Evolutionary conservation across 2,113 vertebrate genomes (phyloP).

Genomic region (Pseudorasbora parva): DNA sequence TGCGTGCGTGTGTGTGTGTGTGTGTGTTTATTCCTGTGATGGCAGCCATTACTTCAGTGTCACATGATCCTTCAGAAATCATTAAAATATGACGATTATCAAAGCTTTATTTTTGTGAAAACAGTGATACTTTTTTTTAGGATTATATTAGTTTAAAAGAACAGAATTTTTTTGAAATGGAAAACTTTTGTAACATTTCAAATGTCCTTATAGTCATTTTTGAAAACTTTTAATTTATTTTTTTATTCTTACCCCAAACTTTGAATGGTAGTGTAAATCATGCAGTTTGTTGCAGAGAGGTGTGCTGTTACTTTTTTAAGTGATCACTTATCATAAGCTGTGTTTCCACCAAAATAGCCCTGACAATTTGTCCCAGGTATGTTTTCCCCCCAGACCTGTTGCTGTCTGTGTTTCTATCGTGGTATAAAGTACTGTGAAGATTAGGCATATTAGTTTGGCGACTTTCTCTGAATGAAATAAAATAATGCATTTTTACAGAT

Average conservation of each 20-base stretch:
- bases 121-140: neutral
- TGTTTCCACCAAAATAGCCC: too few relatives aligned
- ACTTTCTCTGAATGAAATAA: too few relatives aligned
- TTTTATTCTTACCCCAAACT: neutral
- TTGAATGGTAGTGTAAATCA: neutral
- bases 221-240: too few relatives aligned
- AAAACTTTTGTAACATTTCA: neutral
- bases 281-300: neutral
- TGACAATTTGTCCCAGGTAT: too few relatives aligned
- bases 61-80: neutral
- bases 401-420: too few relatives aligned
- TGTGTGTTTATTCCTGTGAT: neutral
- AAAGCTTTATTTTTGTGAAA: neutral
- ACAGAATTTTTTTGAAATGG: neutral
- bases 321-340: too few relatives aligned
- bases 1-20: too few relatives aligned
- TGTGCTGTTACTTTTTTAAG: neutral
- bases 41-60: neutral
- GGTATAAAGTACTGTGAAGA: too few relatives aligned
- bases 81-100: neutral
- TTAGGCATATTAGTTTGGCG: too few relatives aligned
- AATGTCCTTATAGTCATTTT: too few relatives aligned
- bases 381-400: too few relatives aligned
- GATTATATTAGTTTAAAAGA: neutral
- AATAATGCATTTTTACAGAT: constrained; percentile 2